Conservation (phyloP, 1,140 invertebrate species). For the Drosophila subpulchrella region DNA sequence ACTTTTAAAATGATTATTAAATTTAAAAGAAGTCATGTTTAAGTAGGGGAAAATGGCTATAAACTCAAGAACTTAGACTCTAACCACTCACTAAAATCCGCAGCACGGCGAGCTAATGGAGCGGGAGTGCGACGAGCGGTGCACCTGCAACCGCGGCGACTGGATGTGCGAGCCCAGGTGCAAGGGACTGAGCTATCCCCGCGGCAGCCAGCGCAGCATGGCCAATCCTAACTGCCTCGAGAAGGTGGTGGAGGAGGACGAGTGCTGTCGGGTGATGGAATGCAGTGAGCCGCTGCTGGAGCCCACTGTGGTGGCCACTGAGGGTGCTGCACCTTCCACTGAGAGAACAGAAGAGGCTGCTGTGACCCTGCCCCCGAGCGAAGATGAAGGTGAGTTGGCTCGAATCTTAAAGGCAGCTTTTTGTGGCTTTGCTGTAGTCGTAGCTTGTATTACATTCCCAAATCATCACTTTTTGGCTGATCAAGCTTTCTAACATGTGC, state of each 20-base stretch:
- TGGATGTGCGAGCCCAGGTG: constrained; percentile 90
- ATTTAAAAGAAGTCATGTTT: too few relatives aligned
- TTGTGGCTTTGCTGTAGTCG: constrained; percentile 30
- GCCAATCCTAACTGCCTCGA: constrained; percentile 91
- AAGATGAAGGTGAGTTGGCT: constrained; percentile 59
- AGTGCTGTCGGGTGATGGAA: constrained; percentile 90
- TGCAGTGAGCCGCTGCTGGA: constrained; percentile 84
- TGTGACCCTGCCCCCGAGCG: constrained; percentile 10
- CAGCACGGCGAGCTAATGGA: constrained; percentile 88
- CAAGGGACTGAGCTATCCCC: constrained; percentile 86
- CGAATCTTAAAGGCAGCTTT: constrained; percentile 8
- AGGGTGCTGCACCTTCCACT: constrained; percentile 14
- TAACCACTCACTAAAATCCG: constrained; percentile 1
- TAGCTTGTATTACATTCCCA: constrained; percentile 36
- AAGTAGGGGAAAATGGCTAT: neutral
- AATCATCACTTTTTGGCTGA: constrained; percentile 24
- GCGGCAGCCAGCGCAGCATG: constrained; percentile 86
- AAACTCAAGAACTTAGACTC: neutral
- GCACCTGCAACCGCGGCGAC: constrained; percentile 88
- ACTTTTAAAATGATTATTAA: too few relatives aligned
- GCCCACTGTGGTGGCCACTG: constrained; percentile 49
- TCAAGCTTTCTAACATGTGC: constrained; percentile 42
- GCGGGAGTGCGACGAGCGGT: constrained; percentile 89
- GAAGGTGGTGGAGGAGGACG: constrained; percentile 87
- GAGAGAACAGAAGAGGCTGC: constrained; percentile 6